Conservation (phyloP, 2,888 invertebrate species). For the Drosophila algonquin region DNA sequence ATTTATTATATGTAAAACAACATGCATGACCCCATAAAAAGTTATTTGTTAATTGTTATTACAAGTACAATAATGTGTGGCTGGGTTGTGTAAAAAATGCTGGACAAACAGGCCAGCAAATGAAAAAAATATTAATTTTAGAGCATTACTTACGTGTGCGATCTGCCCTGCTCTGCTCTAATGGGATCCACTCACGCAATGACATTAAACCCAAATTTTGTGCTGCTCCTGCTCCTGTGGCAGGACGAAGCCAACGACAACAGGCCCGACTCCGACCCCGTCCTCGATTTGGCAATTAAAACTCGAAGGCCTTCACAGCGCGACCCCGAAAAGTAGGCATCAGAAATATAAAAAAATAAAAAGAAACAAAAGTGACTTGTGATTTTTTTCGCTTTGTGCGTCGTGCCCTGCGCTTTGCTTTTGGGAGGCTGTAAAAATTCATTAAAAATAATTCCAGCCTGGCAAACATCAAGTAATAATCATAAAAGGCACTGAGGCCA, state of each 20-base stretch:
- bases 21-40: conserved; percentile 43
- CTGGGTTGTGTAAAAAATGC: conserved; percentile 11
- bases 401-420: conserved; percentile 10
- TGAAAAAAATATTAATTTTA: conserved; percentile 39
- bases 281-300: conserved; percentile 76
- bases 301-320: conserved; percentile 78
- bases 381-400: conserved; percentile 49
- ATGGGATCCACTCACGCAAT: conserved; percentile 70
- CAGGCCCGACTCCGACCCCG: conserved; percentile 54
- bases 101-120: conserved; percentile 11
- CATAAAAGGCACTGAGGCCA: conserved; percentile 38
- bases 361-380: conserved; percentile 63
- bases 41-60: conserved; percentile 60
- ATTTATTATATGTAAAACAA: conserved; percentile 56
- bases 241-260: conserved; percentile 49
- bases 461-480: conserved; percentile 41
- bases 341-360: conserved; percentile 23
- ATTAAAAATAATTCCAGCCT: conserved; percentile 33
- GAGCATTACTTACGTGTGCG: conserved; percentile 50
- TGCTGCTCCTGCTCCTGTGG: conserved; percentile 60
- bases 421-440: conserved; percentile 47
- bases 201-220: conserved; percentile 66
- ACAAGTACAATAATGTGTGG: conserved; percentile 46
- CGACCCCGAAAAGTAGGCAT: conserved; percentile 36
- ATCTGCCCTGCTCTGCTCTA: conserved; percentile 44